Conservation (phyloP, 1,140 invertebrate species). For the Dufourea novaeangliae region DNA sequence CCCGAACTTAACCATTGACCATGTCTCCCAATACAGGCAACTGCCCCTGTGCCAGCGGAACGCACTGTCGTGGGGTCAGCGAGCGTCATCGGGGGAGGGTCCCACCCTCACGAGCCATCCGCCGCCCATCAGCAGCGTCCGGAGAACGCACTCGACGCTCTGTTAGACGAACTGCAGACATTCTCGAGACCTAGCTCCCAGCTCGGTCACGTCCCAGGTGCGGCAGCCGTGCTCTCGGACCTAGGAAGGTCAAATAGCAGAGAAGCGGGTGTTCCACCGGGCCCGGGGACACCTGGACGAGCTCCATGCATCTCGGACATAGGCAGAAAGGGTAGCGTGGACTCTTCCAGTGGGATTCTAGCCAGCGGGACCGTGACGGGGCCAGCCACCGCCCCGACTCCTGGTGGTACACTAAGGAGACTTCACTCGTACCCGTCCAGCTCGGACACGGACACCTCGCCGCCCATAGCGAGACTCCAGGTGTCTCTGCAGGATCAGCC, state of each 20-base stretch:
- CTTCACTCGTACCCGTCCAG: constrained; percentile 89
- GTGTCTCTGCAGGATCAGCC: constrained; percentile 64
- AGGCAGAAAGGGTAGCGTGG: constrained; percentile 83
- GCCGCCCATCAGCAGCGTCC: constrained; percentile 85
- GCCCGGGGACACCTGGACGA: constrained; percentile 64
- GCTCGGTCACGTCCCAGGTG: constrained; percentile 68
- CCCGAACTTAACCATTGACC: neutral
- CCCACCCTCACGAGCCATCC: constrained; percentile 82
- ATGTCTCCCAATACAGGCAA: constrained; percentile 77
- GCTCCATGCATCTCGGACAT: constrained; percentile 80
- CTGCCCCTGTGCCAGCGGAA: constrained; percentile 84
- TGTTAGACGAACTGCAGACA: constrained; percentile 95
- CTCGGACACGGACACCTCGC: constrained; percentile 87
- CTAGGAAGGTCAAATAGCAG: constrained; percentile 70
- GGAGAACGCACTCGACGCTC: constrained; percentile 97
- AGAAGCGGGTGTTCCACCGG: constrained; percentile 52
- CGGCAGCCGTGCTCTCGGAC: constrained; percentile 52
- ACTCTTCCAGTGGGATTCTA: constrained; percentile 76
- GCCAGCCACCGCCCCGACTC: constrained; percentile 58
- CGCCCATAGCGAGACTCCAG: constrained; percentile 83
- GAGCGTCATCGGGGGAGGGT: constrained; percentile 86
- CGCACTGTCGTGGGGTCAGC: constrained; percentile 81
- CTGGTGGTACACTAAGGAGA: constrained; percentile 83
- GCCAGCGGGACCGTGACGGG: constrained; percentile 64
- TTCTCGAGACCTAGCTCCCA: constrained; percentile 86